These are phyloP conservation scores for Pogoniulus pusillus DNA, from an alignment of 2,797 vertebrate species.

Conservation along the genomic window DNA sequence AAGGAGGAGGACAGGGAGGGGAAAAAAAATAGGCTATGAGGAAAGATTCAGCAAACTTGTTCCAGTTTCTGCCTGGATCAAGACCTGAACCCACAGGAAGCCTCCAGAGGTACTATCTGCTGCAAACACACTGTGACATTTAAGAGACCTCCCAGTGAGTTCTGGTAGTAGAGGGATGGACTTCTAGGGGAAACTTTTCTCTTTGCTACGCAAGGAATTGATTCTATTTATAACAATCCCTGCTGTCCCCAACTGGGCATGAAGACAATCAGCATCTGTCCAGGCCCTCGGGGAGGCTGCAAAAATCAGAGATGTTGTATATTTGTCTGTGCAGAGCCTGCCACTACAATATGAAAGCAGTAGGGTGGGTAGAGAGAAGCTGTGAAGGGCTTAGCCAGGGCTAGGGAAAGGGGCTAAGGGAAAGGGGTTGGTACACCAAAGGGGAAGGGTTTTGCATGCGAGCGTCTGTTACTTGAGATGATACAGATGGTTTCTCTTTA, in stretches of 20 bases:
- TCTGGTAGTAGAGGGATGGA: conserved; percentile 17
- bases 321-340: neutral
- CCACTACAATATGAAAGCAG: neutral
- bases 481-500: conserved; percentile 68
- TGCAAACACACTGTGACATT: conserved; percentile 33
- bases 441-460: neutral
- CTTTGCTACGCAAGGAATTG: neutral
- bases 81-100: conserved; percentile 28
- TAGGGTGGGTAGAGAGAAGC: neutral
- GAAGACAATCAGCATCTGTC: conserved; percentile 66
- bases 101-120: conserved; percentile 31
- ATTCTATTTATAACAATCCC: conserved; percentile 59
- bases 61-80: conserved; percentile 34
- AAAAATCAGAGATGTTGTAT: neutral
- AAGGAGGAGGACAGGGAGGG: neutral
- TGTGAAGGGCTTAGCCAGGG: neutral
- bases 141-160: conserved; percentile 21
- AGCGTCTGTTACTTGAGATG: conserved; percentile 46
- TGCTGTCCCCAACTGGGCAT: conserved; percentile 56
- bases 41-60: neutral
- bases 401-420: neutral
- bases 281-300: conserved; percentile 44
- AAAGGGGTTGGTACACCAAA: neutral
- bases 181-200: conserved; percentile 20
- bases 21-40: neutral